Conservation (phyloP, 2,797 vertebrate genomes). For the Phyllotis vaccarum region DNA sequence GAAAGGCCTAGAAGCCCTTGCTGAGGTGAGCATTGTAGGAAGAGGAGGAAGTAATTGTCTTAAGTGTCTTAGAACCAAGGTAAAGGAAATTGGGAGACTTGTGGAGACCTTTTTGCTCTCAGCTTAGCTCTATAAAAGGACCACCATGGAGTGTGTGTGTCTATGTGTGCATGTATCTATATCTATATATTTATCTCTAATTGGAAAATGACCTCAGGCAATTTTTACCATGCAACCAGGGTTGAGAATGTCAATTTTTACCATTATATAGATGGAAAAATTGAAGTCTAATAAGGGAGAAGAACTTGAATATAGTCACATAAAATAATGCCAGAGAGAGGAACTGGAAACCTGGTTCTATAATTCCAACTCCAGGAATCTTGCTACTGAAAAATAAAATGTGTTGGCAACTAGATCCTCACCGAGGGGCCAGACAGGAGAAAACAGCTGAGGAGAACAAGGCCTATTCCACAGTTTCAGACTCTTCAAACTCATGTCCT, state of each 20-base stretch:
- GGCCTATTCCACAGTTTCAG: neutral
- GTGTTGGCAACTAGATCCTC: slow-evolving; percentile 20
- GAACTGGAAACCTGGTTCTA: slow-evolving; percentile 31
- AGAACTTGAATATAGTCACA: neutral
- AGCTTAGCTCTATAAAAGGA: slow-evolving; percentile 38
- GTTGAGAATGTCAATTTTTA: slow-evolving; percentile 6
- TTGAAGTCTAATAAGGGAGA: neutral
- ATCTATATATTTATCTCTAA: neutral
- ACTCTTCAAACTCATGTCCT: slow-evolving; percentile 41
- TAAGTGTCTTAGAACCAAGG: slow-evolving; percentile 48
- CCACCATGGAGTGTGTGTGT: slow-evolving; percentile 28
- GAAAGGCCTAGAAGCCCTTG: neutral
- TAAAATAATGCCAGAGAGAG: slow-evolving; percentile 46
- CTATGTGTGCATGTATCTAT: too few species aligned
- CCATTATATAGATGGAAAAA: slow-evolving; percentile 52
- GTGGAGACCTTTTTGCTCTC: slow-evolving; percentile 28
- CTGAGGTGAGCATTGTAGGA: neutral
- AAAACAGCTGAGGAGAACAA: slow-evolving; percentile 10
- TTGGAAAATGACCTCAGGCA: slow-evolving; percentile 46
- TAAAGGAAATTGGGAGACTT: neutral
- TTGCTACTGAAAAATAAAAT: slow-evolving; percentile 38
- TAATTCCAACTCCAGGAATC: neutral
- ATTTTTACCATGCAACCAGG: slow-evolving; percentile 9
- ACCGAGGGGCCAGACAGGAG: slow-evolving; percentile 4
- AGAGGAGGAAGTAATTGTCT: slow-evolving; percentile 36